phyloP scores from a whole-genome alignment of 2,797 vertebrate species.

The Arnoldichthys spilopterus region DNA sequence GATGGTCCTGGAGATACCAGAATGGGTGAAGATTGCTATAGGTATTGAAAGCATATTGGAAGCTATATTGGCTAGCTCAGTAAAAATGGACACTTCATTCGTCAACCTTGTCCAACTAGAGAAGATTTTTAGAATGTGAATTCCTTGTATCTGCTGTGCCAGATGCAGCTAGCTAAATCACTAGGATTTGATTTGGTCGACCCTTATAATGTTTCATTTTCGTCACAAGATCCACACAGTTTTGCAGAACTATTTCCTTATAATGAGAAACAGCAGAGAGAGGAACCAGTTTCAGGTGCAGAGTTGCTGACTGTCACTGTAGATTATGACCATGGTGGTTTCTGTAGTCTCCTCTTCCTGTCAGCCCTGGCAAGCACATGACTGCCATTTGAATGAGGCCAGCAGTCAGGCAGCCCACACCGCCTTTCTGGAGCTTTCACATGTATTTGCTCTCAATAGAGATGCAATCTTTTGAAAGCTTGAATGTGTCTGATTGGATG shows the following conservation, averaged over 20 bases:
- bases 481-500: too few relatives aligned
- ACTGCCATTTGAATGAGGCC: conserved; percentile 12
- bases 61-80: neutral
- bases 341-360: conserved; percentile 58
- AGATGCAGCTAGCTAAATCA: neutral
- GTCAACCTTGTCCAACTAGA: too few relatives aligned
- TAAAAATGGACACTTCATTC: neutral
- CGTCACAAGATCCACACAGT: too few relatives aligned
- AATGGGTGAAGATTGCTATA: neutral
- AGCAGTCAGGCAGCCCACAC: neutral
- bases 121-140: too few relatives aligned
- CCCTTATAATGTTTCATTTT: neutral
- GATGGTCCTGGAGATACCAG: neutral
- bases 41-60: too few relatives aligned
- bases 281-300: conserved; percentile 1
- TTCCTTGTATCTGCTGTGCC: neutral
- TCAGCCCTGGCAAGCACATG: conserved; percentile 37
- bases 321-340: conserved; percentile 29
- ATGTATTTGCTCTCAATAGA: neutral
- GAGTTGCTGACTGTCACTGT: neutral
- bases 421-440: conserved; percentile 9
- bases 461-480: neutral
- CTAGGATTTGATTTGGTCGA: neutral
- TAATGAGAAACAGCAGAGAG: neutral
- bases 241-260: neutral